Conservation (phyloP, 2,888 invertebrate genomes). For the Epiblema foenella region DNA sequence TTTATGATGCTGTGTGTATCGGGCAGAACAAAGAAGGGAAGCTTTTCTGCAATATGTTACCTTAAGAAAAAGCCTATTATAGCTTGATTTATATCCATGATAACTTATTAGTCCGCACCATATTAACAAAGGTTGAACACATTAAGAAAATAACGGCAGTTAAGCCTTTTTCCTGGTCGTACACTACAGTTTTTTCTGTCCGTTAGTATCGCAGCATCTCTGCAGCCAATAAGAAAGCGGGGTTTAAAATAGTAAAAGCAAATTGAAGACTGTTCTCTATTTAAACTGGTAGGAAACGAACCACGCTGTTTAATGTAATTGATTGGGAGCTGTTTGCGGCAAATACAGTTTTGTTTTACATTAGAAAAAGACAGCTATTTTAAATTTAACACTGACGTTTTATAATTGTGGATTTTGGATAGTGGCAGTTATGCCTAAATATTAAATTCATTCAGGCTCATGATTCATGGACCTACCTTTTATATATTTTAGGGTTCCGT, state of each 20-base stretch:
- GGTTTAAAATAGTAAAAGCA: constrained; percentile 39
- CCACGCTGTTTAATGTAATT: constrained; percentile 21
- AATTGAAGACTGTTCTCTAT: constrained; percentile 36
- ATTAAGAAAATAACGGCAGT: background rate
- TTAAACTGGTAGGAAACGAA: constrained; percentile 32
- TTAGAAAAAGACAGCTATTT: background rate
- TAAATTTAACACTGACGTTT: background rate
- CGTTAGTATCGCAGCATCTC: constrained; percentile 27
- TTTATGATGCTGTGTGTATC: background rate
- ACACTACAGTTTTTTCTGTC: constrained; percentile 27
- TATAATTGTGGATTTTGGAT: background rate
- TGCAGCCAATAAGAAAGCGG: constrained; percentile 24
- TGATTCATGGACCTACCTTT: too few species aligned
- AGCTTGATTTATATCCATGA: background rate
- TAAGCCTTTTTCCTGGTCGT: background rate
- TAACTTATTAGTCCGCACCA: background rate
- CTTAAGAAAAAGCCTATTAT: constrained; percentile 2
- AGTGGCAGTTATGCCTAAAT: background rate
- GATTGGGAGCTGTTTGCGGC: constrained; percentile 11
- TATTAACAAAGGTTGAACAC: background rate
- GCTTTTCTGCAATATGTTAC: constrained; percentile 1
- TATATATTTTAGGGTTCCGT: too few species aligned
- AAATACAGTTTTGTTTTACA: background rate
- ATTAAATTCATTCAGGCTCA: too few species aligned
- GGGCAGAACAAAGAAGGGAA: background rate